These are phyloP conservation scores for Bugulina stolonifera DNA, from an alignment of 2,888 invertebrate species.

Conservation along the genomic window DNA sequence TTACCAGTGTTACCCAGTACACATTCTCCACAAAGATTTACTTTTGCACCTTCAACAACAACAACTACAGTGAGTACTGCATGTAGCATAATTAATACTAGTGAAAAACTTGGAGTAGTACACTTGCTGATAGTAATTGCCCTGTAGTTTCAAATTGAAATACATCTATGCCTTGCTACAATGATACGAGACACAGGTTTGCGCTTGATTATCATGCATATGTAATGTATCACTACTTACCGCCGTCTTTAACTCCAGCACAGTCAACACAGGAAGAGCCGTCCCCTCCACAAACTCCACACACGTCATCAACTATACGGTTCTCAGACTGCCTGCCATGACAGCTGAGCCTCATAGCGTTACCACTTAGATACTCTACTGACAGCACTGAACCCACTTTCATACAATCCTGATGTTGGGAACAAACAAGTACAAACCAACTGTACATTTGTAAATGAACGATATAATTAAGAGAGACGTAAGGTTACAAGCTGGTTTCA, in stretches of 20 bases:
- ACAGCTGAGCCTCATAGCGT: constrained; percentile 5
- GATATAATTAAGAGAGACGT: background rate
- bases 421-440: no score
- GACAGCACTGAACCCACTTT: background rate
- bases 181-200: no score
- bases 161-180: no score
- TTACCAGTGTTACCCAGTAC: background rate
- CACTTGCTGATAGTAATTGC: no score
- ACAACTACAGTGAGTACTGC: no score
- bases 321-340: background rate
- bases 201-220: no score
- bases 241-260: constrained; percentile 4
- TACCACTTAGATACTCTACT: background rate
- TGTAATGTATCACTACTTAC: no score
- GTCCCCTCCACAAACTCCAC: constrained; percentile 2
- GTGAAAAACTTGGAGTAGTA: no score
- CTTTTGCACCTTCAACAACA: background rate
- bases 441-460: background rate
- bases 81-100: no score
- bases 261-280: constrained; percentile 17
- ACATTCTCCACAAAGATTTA: background rate
- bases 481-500: background rate
- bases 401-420: background rate
- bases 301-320: background rate
- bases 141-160: no score